Evolutionary conservation across 2,113 vertebrate species (phyloP).

Genomic region (Nanger granti): DNA sequence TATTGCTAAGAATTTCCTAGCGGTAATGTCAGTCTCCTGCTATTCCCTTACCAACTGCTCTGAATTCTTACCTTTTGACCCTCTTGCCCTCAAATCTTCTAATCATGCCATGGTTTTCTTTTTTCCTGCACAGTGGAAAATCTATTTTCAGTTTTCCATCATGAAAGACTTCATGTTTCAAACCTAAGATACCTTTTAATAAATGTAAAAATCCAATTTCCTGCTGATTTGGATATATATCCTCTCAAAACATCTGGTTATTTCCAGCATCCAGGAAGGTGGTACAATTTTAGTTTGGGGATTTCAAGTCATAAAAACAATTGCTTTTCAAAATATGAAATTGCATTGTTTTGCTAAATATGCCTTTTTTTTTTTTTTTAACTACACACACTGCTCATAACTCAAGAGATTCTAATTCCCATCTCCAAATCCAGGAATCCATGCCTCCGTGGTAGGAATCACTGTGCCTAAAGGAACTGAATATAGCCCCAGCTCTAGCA

Average conservation of each 20-base stretch:
- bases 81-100: neutral
- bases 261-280: neutral
- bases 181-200: neutral
- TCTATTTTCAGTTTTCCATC: neutral
- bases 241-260: neutral
- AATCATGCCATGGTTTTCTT: neutral
- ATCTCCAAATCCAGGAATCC: neutral
- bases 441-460: neutral
- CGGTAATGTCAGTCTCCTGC: neutral
- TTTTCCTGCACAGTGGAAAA: neutral
- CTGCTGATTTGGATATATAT: slow-evolving; percentile 29
- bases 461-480: neutral
- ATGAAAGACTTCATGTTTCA: neutral
- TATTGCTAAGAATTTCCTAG: slow-evolving; percentile 1
- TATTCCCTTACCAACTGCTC: neutral
- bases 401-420: slow-evolving; percentile 11
- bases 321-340: slow-evolving; percentile 5
- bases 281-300: neutral
- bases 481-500: neutral
- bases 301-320: slow-evolving; percentile 9
- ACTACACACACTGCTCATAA: neutral
- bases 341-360: neutral
- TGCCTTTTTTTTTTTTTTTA: neutral
- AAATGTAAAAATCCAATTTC: neutral
- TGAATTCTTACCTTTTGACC: neutral